A percentile compares a stretch with the other conserved stretches of the same genome.
Conservation (phyloP, 2,888 invertebrate genomes). For the Calliopum simillimum region DNA sequence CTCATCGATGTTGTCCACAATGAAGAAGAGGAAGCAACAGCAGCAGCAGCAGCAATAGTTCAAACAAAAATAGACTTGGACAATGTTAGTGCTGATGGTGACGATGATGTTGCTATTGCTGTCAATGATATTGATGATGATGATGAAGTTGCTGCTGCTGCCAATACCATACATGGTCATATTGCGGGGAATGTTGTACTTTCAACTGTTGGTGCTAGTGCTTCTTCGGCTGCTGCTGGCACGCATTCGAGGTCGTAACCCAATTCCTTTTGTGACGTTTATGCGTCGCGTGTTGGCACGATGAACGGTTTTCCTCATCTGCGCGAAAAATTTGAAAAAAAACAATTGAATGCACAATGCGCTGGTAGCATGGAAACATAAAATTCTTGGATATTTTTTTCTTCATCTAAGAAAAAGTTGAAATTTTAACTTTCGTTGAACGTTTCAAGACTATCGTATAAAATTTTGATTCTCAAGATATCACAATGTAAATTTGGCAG, state of each 20-base stretch:
- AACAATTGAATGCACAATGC: no score
- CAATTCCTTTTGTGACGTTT: slow-evolving; percentile 53
- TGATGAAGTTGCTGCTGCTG: neutral
- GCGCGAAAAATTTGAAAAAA: neutral
- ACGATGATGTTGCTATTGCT: neutral
- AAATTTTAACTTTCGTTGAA: no score
- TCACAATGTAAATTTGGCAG: no score
- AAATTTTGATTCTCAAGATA: no score
- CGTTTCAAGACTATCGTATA: no score
- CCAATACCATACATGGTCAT: neutral
- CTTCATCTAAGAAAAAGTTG: no score
- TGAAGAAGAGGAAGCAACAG: slow-evolving; percentile 32
- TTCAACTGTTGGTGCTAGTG: neutral
- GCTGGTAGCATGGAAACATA: no score
- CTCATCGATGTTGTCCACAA: slow-evolving; percentile 4
- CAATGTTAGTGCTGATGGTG: neutral
- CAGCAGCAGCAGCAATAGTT: slow-evolving; percentile 21
- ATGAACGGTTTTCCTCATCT: slow-evolving; percentile 15
- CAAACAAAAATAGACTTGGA: neutral
- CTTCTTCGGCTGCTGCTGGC: slow-evolving; percentile 35
- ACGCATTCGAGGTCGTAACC: slow-evolving; percentile 63
- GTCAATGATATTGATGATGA: slow-evolving; percentile 13
- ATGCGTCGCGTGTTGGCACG: slow-evolving; percentile 32
- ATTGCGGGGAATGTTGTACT: neutral
- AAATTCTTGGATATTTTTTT: no score